Percentiles rank a stretch among this genome's conserved stretches.
These are phyloP conservation scores for Petroica traversi DNA, from an alignment of 2,113 vertebrate species.

Conservation along the genomic window DNA sequence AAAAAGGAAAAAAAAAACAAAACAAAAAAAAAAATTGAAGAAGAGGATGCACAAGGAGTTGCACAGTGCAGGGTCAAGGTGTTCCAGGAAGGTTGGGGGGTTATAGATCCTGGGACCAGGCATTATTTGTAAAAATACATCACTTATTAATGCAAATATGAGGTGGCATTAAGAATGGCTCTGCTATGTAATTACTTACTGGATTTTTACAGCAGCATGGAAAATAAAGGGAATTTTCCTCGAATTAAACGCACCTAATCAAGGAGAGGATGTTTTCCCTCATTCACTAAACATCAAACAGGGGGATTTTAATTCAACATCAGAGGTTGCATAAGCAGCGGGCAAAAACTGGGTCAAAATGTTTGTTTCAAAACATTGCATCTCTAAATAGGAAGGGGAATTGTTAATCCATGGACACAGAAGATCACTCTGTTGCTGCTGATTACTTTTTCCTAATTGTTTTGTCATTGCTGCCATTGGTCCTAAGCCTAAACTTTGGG, in stretches of 20 bases:
- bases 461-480: neutral
- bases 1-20: neutral
- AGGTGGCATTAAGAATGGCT: neutral
- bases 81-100: neutral
- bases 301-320: neutral
- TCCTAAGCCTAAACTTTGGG: neutral
- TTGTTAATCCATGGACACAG: neutral
- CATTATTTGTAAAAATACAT: neutral
- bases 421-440: neutral
- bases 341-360: constrained; percentile 42
- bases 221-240: neutral
- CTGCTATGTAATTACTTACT: neutral
- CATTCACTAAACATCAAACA: neutral
- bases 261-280: neutral
- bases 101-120: neutral
- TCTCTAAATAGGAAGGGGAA: constrained; percentile 10
- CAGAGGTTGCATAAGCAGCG: neutral
- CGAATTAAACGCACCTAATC: neutral
- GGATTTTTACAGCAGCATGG: neutral
- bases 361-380: neutral
- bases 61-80: neutral
- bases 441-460: neutral
- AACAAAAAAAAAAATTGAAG: neutral
- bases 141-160: neutral
- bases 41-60: neutral